Base-by-base conservation (phyloP, 2,797 vertebrate genomes). In the Lepus oiostolus region DNA sequence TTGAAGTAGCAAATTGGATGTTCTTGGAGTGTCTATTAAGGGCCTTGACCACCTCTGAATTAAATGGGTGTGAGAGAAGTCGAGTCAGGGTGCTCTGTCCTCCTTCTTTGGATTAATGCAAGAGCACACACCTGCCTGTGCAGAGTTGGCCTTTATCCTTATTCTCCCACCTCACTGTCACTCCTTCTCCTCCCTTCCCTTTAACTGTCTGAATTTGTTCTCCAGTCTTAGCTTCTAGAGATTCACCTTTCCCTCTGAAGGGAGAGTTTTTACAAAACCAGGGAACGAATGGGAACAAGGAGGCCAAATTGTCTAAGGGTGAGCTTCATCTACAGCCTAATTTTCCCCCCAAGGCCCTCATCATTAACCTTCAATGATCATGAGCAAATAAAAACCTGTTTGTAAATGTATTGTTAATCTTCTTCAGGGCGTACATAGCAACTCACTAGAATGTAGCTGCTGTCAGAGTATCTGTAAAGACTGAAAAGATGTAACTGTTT, bases 21-120 rank as follows among this genome's bases (percentile, higher is more conserved):
- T 60, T 89, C 75, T 84, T 94, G 28, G 54, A 92, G 90, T 85
- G 71, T 83, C 67, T 92, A 2, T 91, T 88, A 86, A 96, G 84
- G 77, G 77, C 28, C 71, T 86, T 81, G 63, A 47, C 92, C 50
- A 68, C 21, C 88, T 17, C n/a, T 2, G 80, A 94, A 72, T 92
- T 88, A 94, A 94, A 94, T 95, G 85, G 42, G 62, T 84, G 77
- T 35, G 38, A 81, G 62, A 88, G 70, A 86, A 93, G 74, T 88
- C 88, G 76, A 47, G 71, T 70, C 85, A 85, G 67, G 42, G 8
- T 63, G 52, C 30, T 67, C 38, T 2, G 54, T 58, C 71, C 24
- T 92, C 80, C 16, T 82, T 38, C 12, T 75, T n/a, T 32, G 35
- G 47, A 96, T 96, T 75, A 96, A 93, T 97, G 93, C 96, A n/a